Evolutionary conservation across 2,797 vertebrate genomes (phyloP), one percentile per base, ranked within the genome.

Genomic region (Tangara arthus): DNA sequence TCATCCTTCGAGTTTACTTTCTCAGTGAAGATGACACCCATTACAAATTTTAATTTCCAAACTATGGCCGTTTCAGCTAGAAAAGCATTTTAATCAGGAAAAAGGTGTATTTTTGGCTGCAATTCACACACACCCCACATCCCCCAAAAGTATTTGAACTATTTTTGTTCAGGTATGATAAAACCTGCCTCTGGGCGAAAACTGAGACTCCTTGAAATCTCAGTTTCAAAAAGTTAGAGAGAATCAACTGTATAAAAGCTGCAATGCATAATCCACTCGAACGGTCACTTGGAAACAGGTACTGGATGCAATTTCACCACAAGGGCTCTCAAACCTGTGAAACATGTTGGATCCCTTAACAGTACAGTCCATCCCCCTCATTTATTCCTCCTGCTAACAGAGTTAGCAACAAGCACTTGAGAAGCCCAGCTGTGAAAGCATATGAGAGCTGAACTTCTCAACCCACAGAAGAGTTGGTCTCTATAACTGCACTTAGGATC

Each of bases 361-460:
- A 78, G 52, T n/a, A 50, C 16, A 72, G 44, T 69, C 65, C 61
- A 91, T 15, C 28, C 41, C 21, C 49, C 59, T 72, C 32, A 46
- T 68, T 92, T 88, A 86, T 64, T 80, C 60, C 73, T 73, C 46
- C 65, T 26, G 60, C 66, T 87, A 73, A 79, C 55, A 81, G 35
- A 72, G 34, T 46, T 86, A 79, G 82, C 42, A 82, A 90, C 32
- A 46, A 77, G 60, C 47, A 73, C 66, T 93, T 80, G 37, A 91
- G 69, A 88, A 95, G 42, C 26, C 60, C 83, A 95, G 50, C 57
- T 78, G 76, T 68, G 75, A 93, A 73, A 92, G 77, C 70, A 94
- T 34, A 92, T 64, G 35, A 93, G 84, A 89, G 57, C 46, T 90
- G 85, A 94, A 85, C 44, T 87, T 82, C 87, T 91, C 84, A 88